Evolutionary conservation across 2,888 invertebrate species (phyloP), one percentile per base, ranked within the genome.

Genomic region (Drosophila percnosoma): DNA sequence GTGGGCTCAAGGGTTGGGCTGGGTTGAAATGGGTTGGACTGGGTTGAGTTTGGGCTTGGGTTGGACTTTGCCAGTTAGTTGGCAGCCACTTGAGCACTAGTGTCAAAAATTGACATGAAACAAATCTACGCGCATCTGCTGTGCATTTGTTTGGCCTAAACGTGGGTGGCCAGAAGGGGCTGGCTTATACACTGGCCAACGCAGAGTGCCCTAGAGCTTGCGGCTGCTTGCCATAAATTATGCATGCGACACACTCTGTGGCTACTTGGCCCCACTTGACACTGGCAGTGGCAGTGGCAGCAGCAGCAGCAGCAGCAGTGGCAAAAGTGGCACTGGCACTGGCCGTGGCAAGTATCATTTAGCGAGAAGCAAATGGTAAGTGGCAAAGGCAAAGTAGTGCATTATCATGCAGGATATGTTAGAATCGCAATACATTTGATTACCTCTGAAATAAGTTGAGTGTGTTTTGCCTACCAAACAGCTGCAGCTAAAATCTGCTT

Each of bases 351-450:
- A 45, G 21, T 42, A 62, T 18, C 48, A 45, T 54, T 27, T 34
- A 31, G 53, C 57, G 33, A 31, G 62, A 45, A 33, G 63, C 31
- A 45, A 11, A 62, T 54, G 58, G 49, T 54, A 68, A 27, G 38
- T 63, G 62, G 57, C 73, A 73, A 51, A 62, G 60, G 34, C 59
- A 64, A 45, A 24, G 38, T 68, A 38, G 27, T 54, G 68, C 82
- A 80, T 79, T 80, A 73, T 71, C 77, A 68, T 78, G 78, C 69
- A 68, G 82, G 69, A 78, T 78, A 75, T 82, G 72, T 75, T 58
- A 78, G 67, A 75, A 75, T 54, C 61, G 65, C 62, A 78, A 82
- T 78, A 75, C 72, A 78, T 80, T 82, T 78, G 80, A 80, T 75
- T 68, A 75, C 75, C 80, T 68, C 59, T 62, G 52, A 70, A 70